These are phyloP conservation scores for Macroglossus sobrinus DNA, from an alignment of 2,113 vertebrate species.

Conservation along the genomic window DNA sequence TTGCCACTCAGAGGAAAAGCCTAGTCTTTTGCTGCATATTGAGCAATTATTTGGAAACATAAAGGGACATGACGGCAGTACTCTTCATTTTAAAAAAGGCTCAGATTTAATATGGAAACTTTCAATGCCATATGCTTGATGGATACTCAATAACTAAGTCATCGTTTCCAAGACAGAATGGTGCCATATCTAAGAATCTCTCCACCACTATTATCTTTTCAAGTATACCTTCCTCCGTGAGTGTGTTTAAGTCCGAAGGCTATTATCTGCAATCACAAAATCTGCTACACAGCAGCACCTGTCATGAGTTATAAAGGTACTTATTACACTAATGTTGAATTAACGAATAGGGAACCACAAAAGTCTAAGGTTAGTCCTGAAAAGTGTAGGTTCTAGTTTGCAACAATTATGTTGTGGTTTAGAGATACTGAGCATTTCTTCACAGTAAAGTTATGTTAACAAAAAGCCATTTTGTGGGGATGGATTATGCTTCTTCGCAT, in stretches of 20 bases:
- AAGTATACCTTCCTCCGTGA: neutral
- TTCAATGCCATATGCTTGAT: neutral
- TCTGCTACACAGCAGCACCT: conserved; percentile 35
- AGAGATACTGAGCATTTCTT: conserved; percentile 37
- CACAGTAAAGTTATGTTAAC: conserved; percentile 51
- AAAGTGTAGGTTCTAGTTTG: neutral
- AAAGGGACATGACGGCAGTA: neutral
- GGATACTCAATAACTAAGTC: neutral
- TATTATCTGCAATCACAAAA: conserved; percentile 50
- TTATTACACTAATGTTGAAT: conserved; percentile 50
- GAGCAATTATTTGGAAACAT: neutral
- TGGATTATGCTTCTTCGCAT: conserved; percentile 45
- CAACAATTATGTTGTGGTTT: conserved; percentile 20
- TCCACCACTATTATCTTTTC: conserved; percentile 30
- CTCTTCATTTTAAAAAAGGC: conserved; percentile 14
- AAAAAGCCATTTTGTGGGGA: conserved; percentile 46
- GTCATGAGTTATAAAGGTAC: neutral
- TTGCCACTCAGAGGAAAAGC: neutral
- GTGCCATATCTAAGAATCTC: neutral
- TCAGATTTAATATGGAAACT: conserved; percentile 20
- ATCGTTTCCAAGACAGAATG: conserved; percentile 13
- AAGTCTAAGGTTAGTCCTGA: conserved; percentile 55
- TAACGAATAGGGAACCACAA: conserved; percentile 41
- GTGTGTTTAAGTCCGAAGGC: conserved; percentile 19
- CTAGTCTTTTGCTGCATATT: neutral